Base-by-base conservation (phyloP, 1,140 invertebrate genomes). In the Zelostemma sp. region DNA sequence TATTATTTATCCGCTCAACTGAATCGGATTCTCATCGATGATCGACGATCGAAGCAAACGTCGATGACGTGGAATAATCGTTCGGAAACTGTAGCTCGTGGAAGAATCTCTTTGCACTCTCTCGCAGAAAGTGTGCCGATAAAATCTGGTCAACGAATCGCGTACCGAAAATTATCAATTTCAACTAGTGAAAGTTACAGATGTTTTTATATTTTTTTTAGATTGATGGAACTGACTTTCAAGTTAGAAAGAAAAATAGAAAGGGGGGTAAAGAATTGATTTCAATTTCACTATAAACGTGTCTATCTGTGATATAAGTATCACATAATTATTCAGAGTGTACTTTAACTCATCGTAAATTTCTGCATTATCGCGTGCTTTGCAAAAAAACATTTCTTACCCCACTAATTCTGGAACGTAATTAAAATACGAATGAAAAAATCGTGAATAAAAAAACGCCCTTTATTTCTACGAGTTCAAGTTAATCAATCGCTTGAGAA, bases 51-150 rank as follows among this genome's bases (percentile, higher is more conserved):
- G 48, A 48, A 66, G 62, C 64, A 38, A 53, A 68, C 73, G 64
- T 67, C 59, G 68, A 74, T 73, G 77, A 79, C 77, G 69, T 75
- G 64, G 70, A 80, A 71, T 80, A 77, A 80, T 80, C 74, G 72
- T 71, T 64, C 58, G 69, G 65, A 74, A 73, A 75, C 63, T 74
- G 71, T 56, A 61, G 50, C 64, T 66, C 41, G 47, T 53, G 51
- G 55, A 55, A 66, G 43, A 64, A 43, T 64, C 58, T 35, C 25
- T 40, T 41, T 17, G 18, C 35, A 43, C 49, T 51, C 6, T 31
- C 50, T 15, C 9, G 16, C 9, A n/a, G 6, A 43, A 43, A 43
- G 14, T 43, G 6, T 1, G 14, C 6, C 6, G 16, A 5, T 14
- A 43, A 16, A 43, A 40, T 12, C 14, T 12, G 11, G 9, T 12